These are phyloP conservation scores for Stegastes partitus DNA, from an alignment of 2,113 vertebrate species.

Conservation along the genomic window DNA sequence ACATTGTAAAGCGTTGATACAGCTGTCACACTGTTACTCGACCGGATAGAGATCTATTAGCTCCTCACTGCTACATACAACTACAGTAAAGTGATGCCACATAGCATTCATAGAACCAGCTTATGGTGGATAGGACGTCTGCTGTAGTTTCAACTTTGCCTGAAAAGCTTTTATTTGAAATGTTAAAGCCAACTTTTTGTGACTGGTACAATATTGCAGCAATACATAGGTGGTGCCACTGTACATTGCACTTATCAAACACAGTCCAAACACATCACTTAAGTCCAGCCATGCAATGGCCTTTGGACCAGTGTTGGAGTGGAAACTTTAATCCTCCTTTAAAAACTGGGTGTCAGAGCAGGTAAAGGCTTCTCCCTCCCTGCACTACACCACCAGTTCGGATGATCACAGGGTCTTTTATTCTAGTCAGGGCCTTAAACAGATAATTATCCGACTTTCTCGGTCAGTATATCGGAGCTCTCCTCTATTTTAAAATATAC, in stretches of 20 bases:
- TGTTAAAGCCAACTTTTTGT: conserved; percentile 2
- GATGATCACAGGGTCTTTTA: conserved; percentile 54
- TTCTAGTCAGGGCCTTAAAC: conserved; percentile 48
- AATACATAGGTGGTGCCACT: conserved; percentile 49
- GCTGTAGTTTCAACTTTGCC: conserved; percentile 3
- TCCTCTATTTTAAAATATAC: conserved; percentile 45
- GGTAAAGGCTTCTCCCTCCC: background rate
- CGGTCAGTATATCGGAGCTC: conserved; percentile 29
- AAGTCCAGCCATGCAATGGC: conserved; percentile 54
- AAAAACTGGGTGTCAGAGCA: conserved; percentile 25
- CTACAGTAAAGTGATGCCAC: conserved; percentile 7
- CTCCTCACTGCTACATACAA: conserved; percentile 8
- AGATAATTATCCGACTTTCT: conserved; percentile 26
- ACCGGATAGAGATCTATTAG: conserved; percentile 11
- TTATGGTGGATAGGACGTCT: background rate
- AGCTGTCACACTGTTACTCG: conserved; percentile 32
- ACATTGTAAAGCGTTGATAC: conserved; percentile 32
- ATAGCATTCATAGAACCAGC: conserved; percentile 5
- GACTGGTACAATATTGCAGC: conserved; percentile 34
- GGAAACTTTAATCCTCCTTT: background rate
- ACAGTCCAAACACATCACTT: conserved; percentile 49
- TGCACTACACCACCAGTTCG: conserved; percentile 24
- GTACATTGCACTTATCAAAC: conserved; percentile 56
- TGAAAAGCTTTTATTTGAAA: background rate
- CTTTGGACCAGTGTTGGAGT: conserved; percentile 45